These are phyloP conservation scores for Tricholaema leucomelas DNA, from an alignment of 2,113 vertebrate genomes.

Conservation along the genomic window DNA sequence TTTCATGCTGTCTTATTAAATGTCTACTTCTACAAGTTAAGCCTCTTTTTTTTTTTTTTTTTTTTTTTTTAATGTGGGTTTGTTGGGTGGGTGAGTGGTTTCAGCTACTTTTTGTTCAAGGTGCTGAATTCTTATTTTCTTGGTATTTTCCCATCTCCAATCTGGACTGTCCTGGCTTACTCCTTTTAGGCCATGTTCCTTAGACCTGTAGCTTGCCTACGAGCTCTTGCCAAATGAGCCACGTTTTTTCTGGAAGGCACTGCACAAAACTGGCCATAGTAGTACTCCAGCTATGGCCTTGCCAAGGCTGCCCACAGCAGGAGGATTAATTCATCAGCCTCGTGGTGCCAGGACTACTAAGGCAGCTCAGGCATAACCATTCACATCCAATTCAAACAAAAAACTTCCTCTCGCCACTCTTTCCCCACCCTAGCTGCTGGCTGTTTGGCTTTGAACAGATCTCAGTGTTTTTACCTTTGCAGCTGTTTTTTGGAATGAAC, in stretches of 20 bases:
- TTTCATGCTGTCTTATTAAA: background rate
- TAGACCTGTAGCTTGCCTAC: background rate
- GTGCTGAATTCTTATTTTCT: background rate
- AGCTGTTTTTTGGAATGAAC: background rate
- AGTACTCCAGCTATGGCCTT: background rate
- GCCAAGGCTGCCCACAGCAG: slow-evolving; percentile 46
- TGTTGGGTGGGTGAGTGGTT: too few species aligned
- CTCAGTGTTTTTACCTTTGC: background rate
- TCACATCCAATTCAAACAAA: slow-evolving; percentile 34
- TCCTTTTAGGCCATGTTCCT: background rate
- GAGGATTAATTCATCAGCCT: slow-evolving; percentile 34
- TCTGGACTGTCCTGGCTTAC: background rate
- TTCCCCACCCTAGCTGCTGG: background rate
- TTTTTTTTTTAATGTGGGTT: background rate
- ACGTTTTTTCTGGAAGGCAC: background rate
- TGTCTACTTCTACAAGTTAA: background rate
- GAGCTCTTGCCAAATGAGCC: background rate
- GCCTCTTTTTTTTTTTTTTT: background rate
- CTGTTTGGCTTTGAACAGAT: background rate
- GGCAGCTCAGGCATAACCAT: background rate
- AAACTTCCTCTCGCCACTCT: background rate
- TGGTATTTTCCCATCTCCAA: background rate
- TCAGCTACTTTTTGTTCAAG: background rate
- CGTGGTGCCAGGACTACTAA: background rate
- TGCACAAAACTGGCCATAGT: background rate